Percentiles rank a stretch among this genome's conserved stretches.
Conservation (phyloP, 2,888 invertebrate species). For the Volucella bombylans region DNA sequence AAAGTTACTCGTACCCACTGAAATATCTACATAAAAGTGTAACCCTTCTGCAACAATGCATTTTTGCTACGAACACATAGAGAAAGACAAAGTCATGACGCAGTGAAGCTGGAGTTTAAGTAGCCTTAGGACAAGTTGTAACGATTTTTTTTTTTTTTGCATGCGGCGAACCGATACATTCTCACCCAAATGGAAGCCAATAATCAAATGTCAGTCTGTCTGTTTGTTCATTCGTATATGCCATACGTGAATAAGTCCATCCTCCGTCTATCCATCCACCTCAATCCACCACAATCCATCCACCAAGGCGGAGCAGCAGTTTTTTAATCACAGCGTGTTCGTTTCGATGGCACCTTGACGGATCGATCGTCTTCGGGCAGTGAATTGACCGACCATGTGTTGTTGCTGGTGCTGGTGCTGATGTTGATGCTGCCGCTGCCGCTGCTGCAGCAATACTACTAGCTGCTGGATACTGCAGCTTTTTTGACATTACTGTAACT, state of each 20-base stretch:
- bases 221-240: slow-evolving; percentile 72
- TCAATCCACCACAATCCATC: slow-evolving; percentile 36
- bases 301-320: slow-evolving; percentile 69
- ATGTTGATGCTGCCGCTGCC: slow-evolving; percentile 31
- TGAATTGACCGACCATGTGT: slow-evolving; percentile 72
- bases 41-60: slow-evolving; percentile 57
- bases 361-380: slow-evolving; percentile 74
- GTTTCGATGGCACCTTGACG: slow-evolving; percentile 76
- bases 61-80: slow-evolving; percentile 29
- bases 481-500: slow-evolving; percentile 24
- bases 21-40: too few species aligned
- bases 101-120: slow-evolving; percentile 54
- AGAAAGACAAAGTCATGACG: slow-evolving; percentile 58
- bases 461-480: slow-evolving; percentile 26
- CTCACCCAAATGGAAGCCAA: slow-evolving; percentile 81
- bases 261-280: slow-evolving; percentile 63
- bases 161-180: slow-evolving; percentile 72
- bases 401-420: slow-evolving; percentile 42
- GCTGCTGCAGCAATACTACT: slow-evolving; percentile 5
- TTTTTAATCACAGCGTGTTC: slow-evolving; percentile 76
- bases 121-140: slow-evolving; percentile 55
- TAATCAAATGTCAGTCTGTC: slow-evolving; percentile 81
- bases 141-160: slow-evolving; percentile 50
- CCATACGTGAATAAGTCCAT: slow-evolving; percentile 70
- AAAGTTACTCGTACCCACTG: slow-evolving; percentile 22